phyloP scores from a whole-genome alignment of 2,888 invertebrate genomes.

The Hetaerina titia region DNA sequence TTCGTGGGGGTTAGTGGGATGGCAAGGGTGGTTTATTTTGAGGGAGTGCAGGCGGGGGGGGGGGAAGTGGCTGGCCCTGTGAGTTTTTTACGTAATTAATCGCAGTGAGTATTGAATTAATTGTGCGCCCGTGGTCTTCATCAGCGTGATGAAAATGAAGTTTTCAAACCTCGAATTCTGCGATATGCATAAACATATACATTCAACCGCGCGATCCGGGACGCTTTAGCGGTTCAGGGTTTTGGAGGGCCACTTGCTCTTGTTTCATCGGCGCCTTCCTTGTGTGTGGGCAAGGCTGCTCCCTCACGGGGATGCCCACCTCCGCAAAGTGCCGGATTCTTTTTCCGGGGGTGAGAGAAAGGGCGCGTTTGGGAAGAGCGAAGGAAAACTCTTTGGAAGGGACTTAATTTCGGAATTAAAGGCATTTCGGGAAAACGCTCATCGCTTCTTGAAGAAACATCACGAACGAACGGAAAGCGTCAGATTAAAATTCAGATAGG shows the following conservation, averaged over 20 bases:
- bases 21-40: neutral
- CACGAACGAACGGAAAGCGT: too few species aligned
- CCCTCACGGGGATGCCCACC: too few species aligned
- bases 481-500: too few species aligned
- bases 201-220: neutral
- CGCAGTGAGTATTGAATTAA: conserved; percentile 61
- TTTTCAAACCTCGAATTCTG: conserved; percentile 28
- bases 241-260: neutral
- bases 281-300: too few species aligned
- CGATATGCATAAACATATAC: conserved; percentile 2
- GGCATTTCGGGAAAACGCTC: too few species aligned
- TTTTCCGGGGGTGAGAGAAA: too few species aligned
- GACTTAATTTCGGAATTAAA: too few species aligned
- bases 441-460: too few species aligned
- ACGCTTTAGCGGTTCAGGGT: neutral
- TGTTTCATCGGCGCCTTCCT: too few species aligned
- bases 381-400: too few species aligned
- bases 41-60: neutral
- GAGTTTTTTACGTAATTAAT: conserved; percentile 63
- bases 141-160: conserved; percentile 65
- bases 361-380: too few species aligned
- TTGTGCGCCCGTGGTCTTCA: conserved; percentile 43
- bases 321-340: too few species aligned
- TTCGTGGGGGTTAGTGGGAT: neutral
- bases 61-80: neutral